A percentile compares a stretch with the other conserved stretches of the same genome.
Evolutionary conservation across 2,797 vertebrate species (phyloP).

Genomic region (Typhlichthys eigenmanni): DNA sequence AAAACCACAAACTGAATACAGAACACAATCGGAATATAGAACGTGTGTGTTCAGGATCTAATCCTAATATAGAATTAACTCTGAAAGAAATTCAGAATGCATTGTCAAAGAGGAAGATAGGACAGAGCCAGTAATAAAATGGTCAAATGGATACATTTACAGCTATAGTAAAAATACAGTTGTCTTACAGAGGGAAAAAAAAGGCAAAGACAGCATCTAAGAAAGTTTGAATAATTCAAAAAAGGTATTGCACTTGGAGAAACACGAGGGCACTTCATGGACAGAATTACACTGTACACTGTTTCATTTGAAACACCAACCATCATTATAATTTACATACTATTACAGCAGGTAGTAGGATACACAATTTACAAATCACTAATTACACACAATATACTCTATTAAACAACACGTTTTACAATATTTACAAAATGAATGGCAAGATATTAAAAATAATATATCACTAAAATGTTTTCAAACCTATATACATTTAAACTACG

Average conservation of each 20-base stretch:
- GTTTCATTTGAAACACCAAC: conserved; percentile 21
- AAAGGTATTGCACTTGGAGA: conserved; percentile 13
- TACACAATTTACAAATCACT: conserved; percentile 15
- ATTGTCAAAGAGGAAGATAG: too few species aligned
- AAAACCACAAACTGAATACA: too few species aligned
- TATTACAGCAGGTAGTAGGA: conserved; percentile 1
- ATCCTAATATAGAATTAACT: too few species aligned
- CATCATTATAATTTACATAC: conserved; percentile 15
- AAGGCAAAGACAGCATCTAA: not conserved
- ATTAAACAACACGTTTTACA: conserved; percentile 30
- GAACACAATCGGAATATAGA: too few species aligned
- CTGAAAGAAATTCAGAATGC: too few species aligned
- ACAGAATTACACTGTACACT: conserved; percentile 14
- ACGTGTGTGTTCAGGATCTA: too few species aligned
- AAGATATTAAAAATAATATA: conserved; percentile 4
- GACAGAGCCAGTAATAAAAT: too few species aligned
- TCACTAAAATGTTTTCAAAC: not conserved
- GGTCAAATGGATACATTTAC: too few species aligned
- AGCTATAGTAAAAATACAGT: too few species aligned
- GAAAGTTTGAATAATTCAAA: conserved; percentile 10
- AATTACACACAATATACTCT: conserved; percentile 14
- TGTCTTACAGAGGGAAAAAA: not conserved
- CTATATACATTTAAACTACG: not conserved
- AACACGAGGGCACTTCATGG: conserved; percentile 23
- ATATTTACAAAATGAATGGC: conserved; percentile 33